Percentiles rank a stretch among this genome's conserved stretches.
phyloP scores from a whole-genome alignment of 2,888 invertebrate species.

The Arctia plantaginis region DNA sequence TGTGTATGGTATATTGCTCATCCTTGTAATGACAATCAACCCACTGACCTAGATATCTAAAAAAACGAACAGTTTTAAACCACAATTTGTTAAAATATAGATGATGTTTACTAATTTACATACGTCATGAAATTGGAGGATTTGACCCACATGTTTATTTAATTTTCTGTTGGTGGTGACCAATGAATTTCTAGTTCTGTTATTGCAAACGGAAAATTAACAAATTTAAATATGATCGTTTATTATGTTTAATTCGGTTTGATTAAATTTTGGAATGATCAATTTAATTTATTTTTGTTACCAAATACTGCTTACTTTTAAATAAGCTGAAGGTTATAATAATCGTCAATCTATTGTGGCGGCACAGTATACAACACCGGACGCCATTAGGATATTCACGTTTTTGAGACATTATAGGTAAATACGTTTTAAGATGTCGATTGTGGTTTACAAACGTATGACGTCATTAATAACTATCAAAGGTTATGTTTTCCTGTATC shows the following conservation, averaged over 20 bases:
- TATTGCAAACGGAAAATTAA: too few species aligned
- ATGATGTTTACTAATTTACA: slow-evolving; percentile 37
- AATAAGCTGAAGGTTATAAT: neutral
- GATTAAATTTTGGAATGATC: neutral
- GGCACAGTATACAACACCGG: neutral
- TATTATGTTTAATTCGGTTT: neutral
- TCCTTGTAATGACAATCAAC: slow-evolving; percentile 50
- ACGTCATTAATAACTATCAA: neutral
- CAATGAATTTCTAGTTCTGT: neutral
- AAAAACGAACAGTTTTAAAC: slow-evolving; percentile 39
- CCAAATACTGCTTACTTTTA: neutral
- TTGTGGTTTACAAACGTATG: neutral
- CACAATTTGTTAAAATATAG: slow-evolving; percentile 44
- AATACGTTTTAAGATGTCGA: neutral
- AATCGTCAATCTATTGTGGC: neutral
- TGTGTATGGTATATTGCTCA: slow-evolving; percentile 41
- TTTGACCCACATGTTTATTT: neutral
- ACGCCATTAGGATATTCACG: neutral
- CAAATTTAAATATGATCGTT: neutral
- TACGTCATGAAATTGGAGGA: slow-evolving; percentile 27
- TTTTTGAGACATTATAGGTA: neutral
- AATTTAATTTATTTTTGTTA: neutral
- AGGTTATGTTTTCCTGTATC: neutral
- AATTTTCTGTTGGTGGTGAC: neutral
- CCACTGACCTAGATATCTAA: slow-evolving; percentile 47